These are phyloP conservation scores for Leucophenga montana DNA, from an alignment of 2,888 invertebrate species.

Conservation along the genomic window DNA sequence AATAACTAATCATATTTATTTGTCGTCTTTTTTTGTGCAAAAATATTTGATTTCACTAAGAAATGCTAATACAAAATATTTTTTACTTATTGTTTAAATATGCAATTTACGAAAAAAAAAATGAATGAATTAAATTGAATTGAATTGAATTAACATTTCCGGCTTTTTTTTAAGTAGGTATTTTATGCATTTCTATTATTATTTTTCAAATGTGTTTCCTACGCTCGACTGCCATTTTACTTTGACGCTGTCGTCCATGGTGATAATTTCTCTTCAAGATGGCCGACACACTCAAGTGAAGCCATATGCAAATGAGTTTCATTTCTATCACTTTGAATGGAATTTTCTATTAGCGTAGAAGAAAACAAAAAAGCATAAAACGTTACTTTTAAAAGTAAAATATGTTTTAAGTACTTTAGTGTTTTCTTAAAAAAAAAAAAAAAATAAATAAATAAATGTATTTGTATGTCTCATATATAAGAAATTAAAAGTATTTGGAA, in stretches of 20 bases:
- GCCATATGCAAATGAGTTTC: slow-evolving; percentile 51
- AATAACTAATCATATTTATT: background rate
- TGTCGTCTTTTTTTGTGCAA: background rate
- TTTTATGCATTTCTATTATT: too few relatives aligned
- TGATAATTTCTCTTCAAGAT: background rate
- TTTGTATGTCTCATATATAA: too few relatives aligned
- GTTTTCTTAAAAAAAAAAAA: too few relatives aligned
- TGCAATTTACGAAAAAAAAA: background rate
- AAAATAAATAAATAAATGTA: too few relatives aligned
- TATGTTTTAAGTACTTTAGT: background rate
- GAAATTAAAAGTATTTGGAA: too few relatives aligned
- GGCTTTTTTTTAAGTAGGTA: too few relatives aligned
- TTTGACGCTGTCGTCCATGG: background rate
- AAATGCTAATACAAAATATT: background rate
- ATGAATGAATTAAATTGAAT: background rate
- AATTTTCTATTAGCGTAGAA: too few relatives aligned
- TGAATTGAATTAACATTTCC: background rate
- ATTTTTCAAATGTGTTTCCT: too few relatives aligned
- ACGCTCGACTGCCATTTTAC: too few relatives aligned
- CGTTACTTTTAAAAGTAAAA: too few relatives aligned
- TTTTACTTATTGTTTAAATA: background rate
- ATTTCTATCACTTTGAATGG: slow-evolving; percentile 48
- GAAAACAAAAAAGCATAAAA: too few relatives aligned
- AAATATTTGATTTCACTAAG: background rate
- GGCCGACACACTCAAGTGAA: too few relatives aligned